A percentile compares a stretch with the other conserved stretches of the same genome.
phyloP scores from a whole-genome alignment of 2,797 vertebrate species.

The Pangasius djambal region DNA sequence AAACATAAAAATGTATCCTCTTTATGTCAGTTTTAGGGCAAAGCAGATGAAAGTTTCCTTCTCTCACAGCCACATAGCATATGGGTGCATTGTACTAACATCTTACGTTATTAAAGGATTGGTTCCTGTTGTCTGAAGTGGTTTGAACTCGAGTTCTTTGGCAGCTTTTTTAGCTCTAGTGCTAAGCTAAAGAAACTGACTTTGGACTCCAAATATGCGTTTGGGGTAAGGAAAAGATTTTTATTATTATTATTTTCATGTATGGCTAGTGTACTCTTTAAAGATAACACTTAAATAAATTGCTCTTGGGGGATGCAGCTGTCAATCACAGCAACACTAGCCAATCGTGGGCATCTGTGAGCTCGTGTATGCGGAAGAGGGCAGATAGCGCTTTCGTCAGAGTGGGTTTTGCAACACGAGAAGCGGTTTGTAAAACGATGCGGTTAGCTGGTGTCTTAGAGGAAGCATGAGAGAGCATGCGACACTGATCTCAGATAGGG shows the following conservation, averaged over 20 bases:
- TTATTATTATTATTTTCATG: neutral
- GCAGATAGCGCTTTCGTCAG: neutral
- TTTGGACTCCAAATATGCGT: neutral
- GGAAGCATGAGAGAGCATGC: too few species aligned
- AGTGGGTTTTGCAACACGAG: neutral
- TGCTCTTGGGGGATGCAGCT: neutral
- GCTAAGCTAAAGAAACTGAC: neutral
- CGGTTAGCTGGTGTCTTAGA: too few species aligned
- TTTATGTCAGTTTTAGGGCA: slow-evolving; percentile 12
- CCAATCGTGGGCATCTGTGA: neutral
- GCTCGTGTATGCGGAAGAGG: neutral
- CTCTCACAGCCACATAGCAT: neutral
- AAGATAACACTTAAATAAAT: neutral
- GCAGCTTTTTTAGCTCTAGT: neutral
- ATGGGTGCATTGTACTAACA: slow-evolving; percentile 5
- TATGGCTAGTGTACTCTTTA: neutral
- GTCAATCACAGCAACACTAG: neutral
- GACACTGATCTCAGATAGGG: neutral
- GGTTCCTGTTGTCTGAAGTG: neutral
- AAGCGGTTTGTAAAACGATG: neutral
- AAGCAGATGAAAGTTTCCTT: slow-evolving; percentile 31
- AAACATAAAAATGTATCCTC: neutral
- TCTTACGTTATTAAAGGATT: slow-evolving; percentile 33
- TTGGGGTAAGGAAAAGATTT: neutral
- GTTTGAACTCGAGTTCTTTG: neutral